Evolutionary conservation across 2,888 invertebrate genomes (phyloP).

Genomic region (Sussaba pulchella): DNA sequence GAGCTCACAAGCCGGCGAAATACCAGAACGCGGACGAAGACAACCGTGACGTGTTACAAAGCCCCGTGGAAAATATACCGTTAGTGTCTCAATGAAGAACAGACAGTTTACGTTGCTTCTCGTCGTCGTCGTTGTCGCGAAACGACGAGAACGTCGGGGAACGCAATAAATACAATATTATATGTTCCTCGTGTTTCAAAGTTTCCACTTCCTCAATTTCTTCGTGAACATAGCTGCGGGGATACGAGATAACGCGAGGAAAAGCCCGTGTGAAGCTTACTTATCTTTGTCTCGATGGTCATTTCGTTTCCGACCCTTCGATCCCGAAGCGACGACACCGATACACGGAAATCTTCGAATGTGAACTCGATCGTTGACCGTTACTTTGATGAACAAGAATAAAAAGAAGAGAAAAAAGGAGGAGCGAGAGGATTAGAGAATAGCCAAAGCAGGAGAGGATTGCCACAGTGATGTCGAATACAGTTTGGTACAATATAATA

Average conservation of each 20-base stretch:
- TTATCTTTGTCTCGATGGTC: slow-evolving; percentile 5
- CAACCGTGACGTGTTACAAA: slow-evolving; percentile 15
- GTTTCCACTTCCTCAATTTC: slow-evolving; percentile 38
- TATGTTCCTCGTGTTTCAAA: slow-evolving; percentile 25
- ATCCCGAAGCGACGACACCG: not conserved
- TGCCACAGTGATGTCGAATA: not conserved
- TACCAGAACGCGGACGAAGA: slow-evolving; percentile 39
- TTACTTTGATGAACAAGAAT: not conserved
- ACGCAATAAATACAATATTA: slow-evolving; percentile 14
- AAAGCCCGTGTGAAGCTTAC: not conserved
- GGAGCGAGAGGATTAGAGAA: slow-evolving; percentile 19
- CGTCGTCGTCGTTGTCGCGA: not conserved
- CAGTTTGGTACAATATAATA: slow-evolving; percentile 32
- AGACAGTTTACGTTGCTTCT: slow-evolving; percentile 24
- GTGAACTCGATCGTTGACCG: slow-evolving; percentile 32
- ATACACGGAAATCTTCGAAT: not conserved
- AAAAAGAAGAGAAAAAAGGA: not conserved
- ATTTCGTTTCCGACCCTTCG: not conserved
- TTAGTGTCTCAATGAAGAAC: slow-evolving; percentile 69
- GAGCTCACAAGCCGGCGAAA: slow-evolving; percentile 63
- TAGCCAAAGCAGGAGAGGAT: slow-evolving; percentile 1
- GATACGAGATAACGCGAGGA: slow-evolving; percentile 7
- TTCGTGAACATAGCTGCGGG: not conserved
- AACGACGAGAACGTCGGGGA: not conserved
- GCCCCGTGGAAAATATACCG: slow-evolving; percentile 67